Evolutionary conservation across 2,888 invertebrate genomes (phyloP).

Genomic region (Hoplodrina blanda): DNA sequence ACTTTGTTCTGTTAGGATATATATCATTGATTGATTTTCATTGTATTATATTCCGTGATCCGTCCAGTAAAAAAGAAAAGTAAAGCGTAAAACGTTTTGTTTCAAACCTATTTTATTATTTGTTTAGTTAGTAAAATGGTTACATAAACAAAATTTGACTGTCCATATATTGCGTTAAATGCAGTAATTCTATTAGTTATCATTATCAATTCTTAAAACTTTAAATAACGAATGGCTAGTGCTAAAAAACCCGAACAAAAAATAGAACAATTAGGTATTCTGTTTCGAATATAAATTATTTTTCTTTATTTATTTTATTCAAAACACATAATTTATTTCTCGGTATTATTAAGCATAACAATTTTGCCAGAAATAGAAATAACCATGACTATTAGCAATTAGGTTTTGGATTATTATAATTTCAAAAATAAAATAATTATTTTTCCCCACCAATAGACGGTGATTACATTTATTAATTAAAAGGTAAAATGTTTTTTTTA

Average conservation of each 20-base stretch:
- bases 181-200: background rate
- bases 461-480: constrained; percentile 65
- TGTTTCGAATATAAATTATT: constrained; percentile 47
- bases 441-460: constrained; percentile 78
- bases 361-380: constrained; percentile 80
- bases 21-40: background rate
- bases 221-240: constrained; percentile 3
- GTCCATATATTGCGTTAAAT: background rate
- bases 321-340: constrained; percentile 59
- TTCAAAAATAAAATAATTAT: constrained; percentile 62
- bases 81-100: background rate
- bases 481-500: constrained; percentile 64
- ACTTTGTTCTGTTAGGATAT: background rate
- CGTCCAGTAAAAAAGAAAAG: background rate
- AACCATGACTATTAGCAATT: constrained; percentile 75
- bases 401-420: constrained; percentile 61
- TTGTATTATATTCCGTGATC: constrained; percentile 27
- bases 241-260: constrained; percentile 10
- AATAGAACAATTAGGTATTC: constrained; percentile 32
- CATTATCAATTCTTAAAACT: background rate
- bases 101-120: background rate
- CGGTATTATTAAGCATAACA: constrained; percentile 57
- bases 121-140: background rate
- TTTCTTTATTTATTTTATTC: constrained; percentile 45
- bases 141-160: background rate